phyloP scores from a whole-genome alignment of 2,797 vertebrate genomes.

The Prionace glauca region DNA sequence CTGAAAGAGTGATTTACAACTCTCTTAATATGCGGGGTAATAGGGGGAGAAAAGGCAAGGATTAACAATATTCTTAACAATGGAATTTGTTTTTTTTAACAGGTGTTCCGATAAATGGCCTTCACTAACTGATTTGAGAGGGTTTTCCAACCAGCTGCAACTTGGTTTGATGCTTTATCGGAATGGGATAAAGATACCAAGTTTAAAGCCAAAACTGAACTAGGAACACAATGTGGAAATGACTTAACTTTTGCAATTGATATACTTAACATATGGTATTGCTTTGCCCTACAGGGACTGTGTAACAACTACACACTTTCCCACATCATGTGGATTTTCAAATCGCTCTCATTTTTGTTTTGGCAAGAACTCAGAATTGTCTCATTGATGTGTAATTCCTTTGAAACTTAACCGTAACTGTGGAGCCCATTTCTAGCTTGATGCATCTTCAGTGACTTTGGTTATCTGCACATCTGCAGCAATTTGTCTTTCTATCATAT shows the following conservation, averaged over 20 bases:
- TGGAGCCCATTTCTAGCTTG: constrained; percentile 5
- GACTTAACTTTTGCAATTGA: constrained; percentile 29
- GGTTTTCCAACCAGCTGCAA: not conserved
- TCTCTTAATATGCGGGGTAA: not conserved
- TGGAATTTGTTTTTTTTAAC: not conserved
- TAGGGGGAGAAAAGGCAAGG: not conserved
- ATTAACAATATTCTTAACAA: not conserved
- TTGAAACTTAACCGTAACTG: constrained; percentile 28
- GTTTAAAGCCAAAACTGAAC: not conserved
- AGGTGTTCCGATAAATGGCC: not conserved
- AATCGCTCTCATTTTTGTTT: constrained; percentile 22
- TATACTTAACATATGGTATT: not conserved
- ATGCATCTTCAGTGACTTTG: not conserved
- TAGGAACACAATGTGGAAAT: not conserved
- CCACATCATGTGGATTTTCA: constrained; percentile 28
- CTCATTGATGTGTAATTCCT: constrained; percentile 31
- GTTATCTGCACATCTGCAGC: constrained; percentile 5
- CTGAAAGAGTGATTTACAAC: not conserved
- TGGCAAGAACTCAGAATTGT: constrained; percentile 19
- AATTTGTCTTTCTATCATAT: not conserved
- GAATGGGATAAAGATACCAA: constrained; percentile 32
- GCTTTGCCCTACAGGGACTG: not conserved
- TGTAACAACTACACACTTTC: constrained; percentile 30
- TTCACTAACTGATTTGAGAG: constrained; percentile 16
- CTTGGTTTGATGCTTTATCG: constrained; percentile 7